Percentiles rank a stretch among this genome's conserved stretches.
Evolutionary conservation across 2,888 invertebrate genomes (phyloP).

Genomic region (Baronia brevicornis): DNA sequence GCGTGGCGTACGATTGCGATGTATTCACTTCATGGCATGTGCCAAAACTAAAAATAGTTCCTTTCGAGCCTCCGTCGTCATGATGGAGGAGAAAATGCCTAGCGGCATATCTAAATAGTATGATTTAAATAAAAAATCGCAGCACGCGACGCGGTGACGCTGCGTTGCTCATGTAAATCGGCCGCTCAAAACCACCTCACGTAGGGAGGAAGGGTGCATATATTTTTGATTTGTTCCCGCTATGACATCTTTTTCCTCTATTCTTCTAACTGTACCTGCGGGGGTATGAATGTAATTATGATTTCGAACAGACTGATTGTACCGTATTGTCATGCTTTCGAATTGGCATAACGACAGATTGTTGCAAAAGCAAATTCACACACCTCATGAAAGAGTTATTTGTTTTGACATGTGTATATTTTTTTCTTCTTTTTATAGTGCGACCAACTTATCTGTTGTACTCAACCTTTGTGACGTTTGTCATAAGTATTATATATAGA

Average conservation of each 20-base stretch:
- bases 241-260: slow-evolving; percentile 53
- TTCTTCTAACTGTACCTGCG: slow-evolving; percentile 31
- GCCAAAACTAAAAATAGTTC: slow-evolving; percentile 39
- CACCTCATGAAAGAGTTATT: too few relatives aligned
- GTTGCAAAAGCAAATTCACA: too few relatives aligned
- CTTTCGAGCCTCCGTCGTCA: slow-evolving; percentile 36
- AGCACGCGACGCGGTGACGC: slow-evolving; percentile 63
- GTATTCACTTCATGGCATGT: slow-evolving; percentile 31
- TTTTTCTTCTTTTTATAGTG: too few relatives aligned
- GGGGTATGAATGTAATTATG: slow-evolving; percentile 8
- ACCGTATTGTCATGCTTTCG: slow-evolving; percentile 6
- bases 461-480: too few relatives aligned
- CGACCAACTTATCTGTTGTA: too few relatives aligned
- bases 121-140: slow-evolving; percentile 72
- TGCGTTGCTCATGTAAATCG: slow-evolving; percentile 64
- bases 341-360: too few relatives aligned
- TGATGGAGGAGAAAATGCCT: slow-evolving; percentile 51
- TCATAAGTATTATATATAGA: too few relatives aligned
- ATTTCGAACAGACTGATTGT: too few relatives aligned
- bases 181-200: slow-evolving; percentile 59
- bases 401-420: too few relatives aligned
- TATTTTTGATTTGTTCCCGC: slow-evolving; percentile 73
- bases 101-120: slow-evolving; percentile 66
- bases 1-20: slow-evolving; percentile 16
- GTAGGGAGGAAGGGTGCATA: slow-evolving; percentile 71